phyloP scores from a whole-genome alignment of 2,888 invertebrate genomes.

The Sarcophaga subvicina region DNA sequence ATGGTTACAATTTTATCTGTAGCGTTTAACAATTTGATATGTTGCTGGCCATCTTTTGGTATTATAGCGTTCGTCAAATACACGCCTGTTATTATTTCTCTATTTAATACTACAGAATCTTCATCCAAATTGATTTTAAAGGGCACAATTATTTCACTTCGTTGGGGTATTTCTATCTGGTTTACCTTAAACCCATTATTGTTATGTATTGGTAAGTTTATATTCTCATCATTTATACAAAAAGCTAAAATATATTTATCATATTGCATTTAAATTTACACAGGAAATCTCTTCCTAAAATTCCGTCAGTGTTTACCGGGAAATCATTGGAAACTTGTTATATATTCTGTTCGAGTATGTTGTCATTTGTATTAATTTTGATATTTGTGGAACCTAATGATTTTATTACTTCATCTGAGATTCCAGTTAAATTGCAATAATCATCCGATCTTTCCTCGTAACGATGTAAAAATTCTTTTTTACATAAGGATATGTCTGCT shows the following conservation, averaged over 20 bases:
- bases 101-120: not conserved
- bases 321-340: conserved; percentile 20
- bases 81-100: not conserved
- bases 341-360: not conserved
- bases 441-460: not conserved
- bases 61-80: not conserved
- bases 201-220: too few species aligned
- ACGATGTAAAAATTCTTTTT: too few species aligned
- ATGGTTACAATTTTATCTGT: not conserved
- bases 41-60: not conserved
- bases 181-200: too few species aligned
- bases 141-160: not conserved
- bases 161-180: too few species aligned
- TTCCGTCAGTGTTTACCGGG: conserved; percentile 1
- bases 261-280: too few species aligned
- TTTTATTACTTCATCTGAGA: conserved; percentile 27
- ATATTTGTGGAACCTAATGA: conserved; percentile 30
- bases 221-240: too few species aligned
- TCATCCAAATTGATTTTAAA: not conserved
- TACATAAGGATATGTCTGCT: conserved; percentile 49
- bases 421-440: conserved; percentile 10
- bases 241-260: too few species aligned
- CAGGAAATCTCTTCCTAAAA: too few species aligned
- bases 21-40: not conserved
- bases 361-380: conserved; percentile 10